Base-by-base conservation (phyloP, 2,113 vertebrate species). In the Anthoscopus minutus region DNA sequence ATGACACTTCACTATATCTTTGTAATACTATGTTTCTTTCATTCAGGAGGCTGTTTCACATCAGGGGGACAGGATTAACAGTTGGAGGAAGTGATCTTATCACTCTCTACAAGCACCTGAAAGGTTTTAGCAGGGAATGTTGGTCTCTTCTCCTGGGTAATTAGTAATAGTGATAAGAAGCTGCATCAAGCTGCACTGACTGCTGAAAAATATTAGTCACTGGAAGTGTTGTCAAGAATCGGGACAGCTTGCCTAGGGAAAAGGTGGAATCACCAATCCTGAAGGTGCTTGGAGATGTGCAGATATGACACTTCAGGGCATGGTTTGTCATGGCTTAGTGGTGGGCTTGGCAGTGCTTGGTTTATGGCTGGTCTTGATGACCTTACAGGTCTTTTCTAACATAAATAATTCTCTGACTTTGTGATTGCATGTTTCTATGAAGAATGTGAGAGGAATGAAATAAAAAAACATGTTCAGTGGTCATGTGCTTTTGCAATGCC, bases 51-150 rank as follows among this genome's bases (percentile, higher is more conserved):
- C 9, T 53, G 22, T 67, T 85, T 66, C n/a, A 77, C 1, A 7
- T 11, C 24, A 20, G 6, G n/a, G 9, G 15, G 65, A n/a, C 48
- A 40, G 22, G 21, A 79, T 70, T 74, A 60, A 30, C 22, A 23
- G 23, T 15, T 28, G 35, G 33, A 51, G 45, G 19, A 42, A 44
- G 27, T 33, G 58, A 50, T 13, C 4, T 31, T 64, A 23, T 23
- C 0, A 0, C 9, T 37, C 35, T 56, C 16, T 31, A 42, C 4
- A 40, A 6, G 4, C 2, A 6, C 25, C 22, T 48, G 28, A 88
- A 64, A 33, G 21, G 1, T 56, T 62, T 8, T 6, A 58, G 33
- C 31, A 24, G 10, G 19, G 4, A 3, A 3, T 23, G 4, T 38
- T 73, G 22, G 22, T 57, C 4, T 37, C 44, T 28, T 73, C 27